Percentiles rank a stretch among this genome's conserved stretches.
Conservation (phyloP, 2,888 invertebrate species). For the Conus canariensis region DNA sequence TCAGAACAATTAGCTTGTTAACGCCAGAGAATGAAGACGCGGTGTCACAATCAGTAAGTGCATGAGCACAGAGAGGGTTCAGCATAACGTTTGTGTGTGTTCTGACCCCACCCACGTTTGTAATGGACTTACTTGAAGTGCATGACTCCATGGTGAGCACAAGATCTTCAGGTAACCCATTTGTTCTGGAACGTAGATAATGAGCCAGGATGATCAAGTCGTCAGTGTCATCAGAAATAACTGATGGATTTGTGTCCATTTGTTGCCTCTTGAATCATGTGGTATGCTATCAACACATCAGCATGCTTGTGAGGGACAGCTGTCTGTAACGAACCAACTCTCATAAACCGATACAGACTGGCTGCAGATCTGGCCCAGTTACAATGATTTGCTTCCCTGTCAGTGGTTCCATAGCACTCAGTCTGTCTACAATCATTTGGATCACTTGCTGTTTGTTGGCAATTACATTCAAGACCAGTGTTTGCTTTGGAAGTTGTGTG, state of each 20-base stretch:
- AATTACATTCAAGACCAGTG: conserved; percentile 2
- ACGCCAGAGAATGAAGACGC: conserved; percentile 10
- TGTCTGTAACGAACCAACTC: neutral
- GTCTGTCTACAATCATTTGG: conserved; percentile 5
- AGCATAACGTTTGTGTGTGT: neutral
- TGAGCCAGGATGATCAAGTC: conserved; percentile 20
- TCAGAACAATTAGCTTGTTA: neutral
- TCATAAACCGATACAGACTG: neutral
- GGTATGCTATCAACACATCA: conserved; percentile 26
- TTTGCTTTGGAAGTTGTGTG: conserved; percentile 20
- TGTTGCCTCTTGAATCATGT: neutral
- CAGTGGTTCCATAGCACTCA: neutral
- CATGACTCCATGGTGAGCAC: conserved; percentile 16
- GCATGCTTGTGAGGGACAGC: conserved; percentile 10
- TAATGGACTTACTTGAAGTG: neutral
- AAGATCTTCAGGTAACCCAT: neutral
- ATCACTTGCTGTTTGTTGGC: conserved; percentile 28
- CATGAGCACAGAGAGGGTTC: conserved; percentile 13
- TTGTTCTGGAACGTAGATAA: neutral
- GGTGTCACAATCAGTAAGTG: conserved; percentile 22
- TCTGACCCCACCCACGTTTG: neutral
- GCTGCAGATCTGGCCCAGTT: neutral
- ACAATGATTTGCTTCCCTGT: neutral
- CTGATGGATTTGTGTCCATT: neutral
- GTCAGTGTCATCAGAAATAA: conserved; percentile 11